These are phyloP conservation scores for Rhinoraja longicauda DNA, from an alignment of 2,797 vertebrate genomes.

Conservation along the genomic window DNA sequence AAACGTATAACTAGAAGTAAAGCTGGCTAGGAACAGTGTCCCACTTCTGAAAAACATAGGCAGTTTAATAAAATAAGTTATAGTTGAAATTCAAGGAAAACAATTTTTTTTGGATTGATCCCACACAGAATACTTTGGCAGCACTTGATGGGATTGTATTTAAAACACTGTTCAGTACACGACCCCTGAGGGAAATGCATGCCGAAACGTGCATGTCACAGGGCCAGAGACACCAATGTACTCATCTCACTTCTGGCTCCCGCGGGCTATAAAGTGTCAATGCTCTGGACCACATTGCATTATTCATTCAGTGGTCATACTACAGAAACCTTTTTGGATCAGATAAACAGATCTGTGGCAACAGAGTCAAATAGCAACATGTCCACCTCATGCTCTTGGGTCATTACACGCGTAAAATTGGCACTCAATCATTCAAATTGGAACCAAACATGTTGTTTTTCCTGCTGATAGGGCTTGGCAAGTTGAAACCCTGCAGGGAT, in stretches of 20 bases:
- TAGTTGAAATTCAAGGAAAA: not conserved
- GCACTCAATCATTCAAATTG: not conserved
- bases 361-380: not conserved
- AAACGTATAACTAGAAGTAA: no score
- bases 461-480: not conserved
- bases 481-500: not conserved
- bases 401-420: not conserved
- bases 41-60: not conserved
- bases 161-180: not conserved
- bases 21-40: not conserved
- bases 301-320: conserved; percentile 18
- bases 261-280: not conserved
- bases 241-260: not conserved
- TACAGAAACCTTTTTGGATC: not conserved
- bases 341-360: not conserved
- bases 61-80: not conserved
- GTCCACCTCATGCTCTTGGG: not conserved
- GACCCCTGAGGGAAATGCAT: not conserved
- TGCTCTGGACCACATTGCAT: not conserved
- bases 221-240: not conserved
- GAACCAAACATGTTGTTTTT: not conserved
- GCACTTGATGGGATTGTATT: not conserved
- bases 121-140: not conserved
- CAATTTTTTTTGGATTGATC: not conserved
- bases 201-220: not conserved